Conservation (phyloP, 2,113 vertebrate genomes). For the Labeo catla region DNA sequence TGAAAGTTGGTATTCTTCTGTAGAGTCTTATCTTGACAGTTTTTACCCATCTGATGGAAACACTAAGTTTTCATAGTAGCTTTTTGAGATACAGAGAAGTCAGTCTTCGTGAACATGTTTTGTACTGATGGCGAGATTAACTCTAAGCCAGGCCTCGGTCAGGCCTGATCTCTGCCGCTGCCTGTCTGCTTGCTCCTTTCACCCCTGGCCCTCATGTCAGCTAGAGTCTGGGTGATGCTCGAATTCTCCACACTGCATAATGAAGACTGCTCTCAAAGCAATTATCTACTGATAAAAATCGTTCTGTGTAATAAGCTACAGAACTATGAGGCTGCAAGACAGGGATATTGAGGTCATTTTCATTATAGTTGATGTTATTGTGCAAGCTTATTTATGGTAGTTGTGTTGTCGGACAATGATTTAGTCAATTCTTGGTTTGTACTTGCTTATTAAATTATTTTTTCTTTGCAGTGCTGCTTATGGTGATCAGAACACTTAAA, state of each 20-base stretch:
- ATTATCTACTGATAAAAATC: constrained; percentile 58
- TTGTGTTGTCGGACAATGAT: constrained; percentile 27
- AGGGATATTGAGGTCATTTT: constrained; percentile 61
- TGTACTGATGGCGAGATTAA: constrained; percentile 14
- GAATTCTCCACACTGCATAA: constrained; percentile 43
- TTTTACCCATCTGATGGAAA: not conserved
- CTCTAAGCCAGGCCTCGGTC: not conserved
- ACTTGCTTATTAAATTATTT: constrained; percentile 23
- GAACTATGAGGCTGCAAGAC: constrained; percentile 34
- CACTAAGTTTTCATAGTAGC: not conserved
- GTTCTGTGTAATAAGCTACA: constrained; percentile 47
- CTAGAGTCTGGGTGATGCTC: not conserved
- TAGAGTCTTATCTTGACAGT: not conserved
- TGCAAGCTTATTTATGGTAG: constrained; percentile 41
- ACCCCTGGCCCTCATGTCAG: constrained; percentile 34
- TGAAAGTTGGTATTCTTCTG: not conserved
- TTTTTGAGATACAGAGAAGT: constrained; percentile 4
- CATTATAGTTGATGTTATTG: constrained; percentile 58
- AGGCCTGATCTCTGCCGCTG: not conserved
- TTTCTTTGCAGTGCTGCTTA: not conserved
- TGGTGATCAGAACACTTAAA: not conserved
- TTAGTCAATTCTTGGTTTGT: constrained; percentile 10
- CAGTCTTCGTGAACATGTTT: constrained; percentile 13
- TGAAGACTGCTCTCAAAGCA: constrained; percentile 54
- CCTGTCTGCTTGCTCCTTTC: constrained; percentile 21